These are phyloP conservation scores for Ladona fulva DNA, from an alignment of 1,140 invertebrate species.

Conservation along the genomic window DNA sequence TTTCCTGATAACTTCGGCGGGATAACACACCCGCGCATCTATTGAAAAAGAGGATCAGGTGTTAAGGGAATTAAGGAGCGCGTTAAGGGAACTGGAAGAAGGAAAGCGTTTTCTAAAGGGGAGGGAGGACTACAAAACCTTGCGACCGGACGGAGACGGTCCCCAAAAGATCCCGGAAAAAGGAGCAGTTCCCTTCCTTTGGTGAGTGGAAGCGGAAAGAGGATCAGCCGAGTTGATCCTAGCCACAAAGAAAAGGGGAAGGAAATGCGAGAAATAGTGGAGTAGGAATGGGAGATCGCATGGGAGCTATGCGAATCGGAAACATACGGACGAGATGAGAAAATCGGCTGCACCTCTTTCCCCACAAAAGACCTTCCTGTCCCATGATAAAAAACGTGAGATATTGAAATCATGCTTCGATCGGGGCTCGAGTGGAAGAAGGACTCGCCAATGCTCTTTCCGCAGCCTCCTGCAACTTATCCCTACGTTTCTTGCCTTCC, in stretches of 20 bases:
- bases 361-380: not conserved
- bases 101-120: no score
- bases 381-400: not conserved
- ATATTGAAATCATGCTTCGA: slow-evolving; percentile 2
- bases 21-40: no score
- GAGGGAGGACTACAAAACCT: no score
- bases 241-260: not conserved
- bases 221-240: no score
- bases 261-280: not conserved
- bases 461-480: not conserved
- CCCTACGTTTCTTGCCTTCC: not conserved
- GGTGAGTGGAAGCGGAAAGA: no score
- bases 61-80: no score
- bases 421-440: not conserved
- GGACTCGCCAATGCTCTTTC: not conserved
- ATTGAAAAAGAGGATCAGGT: no score
- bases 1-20: no score
- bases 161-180: no score
- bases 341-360: not conserved
- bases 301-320: not conserved
- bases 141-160: no score
- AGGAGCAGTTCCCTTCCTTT: no score
- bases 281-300: not conserved
- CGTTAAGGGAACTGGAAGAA: no score
- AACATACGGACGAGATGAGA: not conserved